These are phyloP conservation scores for Macrosiphum euphorbiae DNA, from an alignment of 2,888 invertebrate species.

Conservation along the genomic window DNA sequence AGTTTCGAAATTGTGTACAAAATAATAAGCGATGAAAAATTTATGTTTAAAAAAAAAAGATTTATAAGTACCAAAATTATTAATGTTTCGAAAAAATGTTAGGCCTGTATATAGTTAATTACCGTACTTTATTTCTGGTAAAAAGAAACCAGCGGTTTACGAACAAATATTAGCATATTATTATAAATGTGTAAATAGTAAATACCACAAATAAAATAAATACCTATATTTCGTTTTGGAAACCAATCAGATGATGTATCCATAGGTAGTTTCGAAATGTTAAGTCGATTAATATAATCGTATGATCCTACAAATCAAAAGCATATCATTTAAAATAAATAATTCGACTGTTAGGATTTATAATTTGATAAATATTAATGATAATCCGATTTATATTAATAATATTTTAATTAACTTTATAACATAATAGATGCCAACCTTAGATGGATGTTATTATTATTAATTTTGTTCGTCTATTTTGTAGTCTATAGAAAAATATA, in stretches of 20 bases:
- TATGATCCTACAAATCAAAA: background rate
- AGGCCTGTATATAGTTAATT: background rate
- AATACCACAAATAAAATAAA: background rate
- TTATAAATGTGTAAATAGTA: background rate
- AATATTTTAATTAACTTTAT: background rate
- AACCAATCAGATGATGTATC: background rate
- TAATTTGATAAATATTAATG: background rate
- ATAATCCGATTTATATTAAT: background rate
- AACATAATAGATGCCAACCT: background rate
- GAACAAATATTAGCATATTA: background rate
- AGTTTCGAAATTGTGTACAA: background rate
- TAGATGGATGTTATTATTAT: background rate
- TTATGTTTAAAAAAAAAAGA: background rate
- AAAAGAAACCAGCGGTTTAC: background rate
- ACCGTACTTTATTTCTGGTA: background rate
- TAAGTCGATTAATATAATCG: background rate
- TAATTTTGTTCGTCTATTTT: background rate
- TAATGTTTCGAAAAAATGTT: background rate
- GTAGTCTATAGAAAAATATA: background rate
- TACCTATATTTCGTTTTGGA: no score
- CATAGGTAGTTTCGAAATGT: background rate
- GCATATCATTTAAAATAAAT: background rate
- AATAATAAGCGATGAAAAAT: background rate
- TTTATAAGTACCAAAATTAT: background rate
- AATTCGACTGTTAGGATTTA: background rate